Evolutionary conservation across 2,888 invertebrate genomes (phyloP).

Genomic region (Cephus pygmeus): DNA sequence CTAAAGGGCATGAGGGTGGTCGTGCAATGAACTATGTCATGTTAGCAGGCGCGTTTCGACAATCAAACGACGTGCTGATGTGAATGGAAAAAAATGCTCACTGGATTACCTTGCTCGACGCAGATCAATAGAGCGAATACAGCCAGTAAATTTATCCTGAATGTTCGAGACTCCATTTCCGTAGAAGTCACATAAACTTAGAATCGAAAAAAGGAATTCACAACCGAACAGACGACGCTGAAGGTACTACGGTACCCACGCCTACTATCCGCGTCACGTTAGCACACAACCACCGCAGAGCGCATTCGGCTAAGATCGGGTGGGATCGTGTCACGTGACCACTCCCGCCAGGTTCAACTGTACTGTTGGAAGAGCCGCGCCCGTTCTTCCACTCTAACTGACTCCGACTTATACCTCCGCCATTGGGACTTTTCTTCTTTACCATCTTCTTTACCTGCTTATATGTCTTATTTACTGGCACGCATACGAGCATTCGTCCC

Average conservation of each 20-base stretch:
- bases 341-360: conserved; percentile 38
- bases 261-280: background rate
- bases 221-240: background rate
- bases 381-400: conserved; percentile 67
- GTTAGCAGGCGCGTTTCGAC: background rate
- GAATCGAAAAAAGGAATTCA: background rate
- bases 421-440: background rate
- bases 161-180: background rate
- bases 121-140: background rate
- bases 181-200: background rate
- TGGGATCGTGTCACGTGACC: conserved; percentile 33
- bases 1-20: background rate
- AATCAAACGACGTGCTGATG: background rate
- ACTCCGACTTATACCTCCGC: conserved; percentile 52
- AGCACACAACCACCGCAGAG: background rate
- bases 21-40: background rate
- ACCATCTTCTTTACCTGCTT: background rate
- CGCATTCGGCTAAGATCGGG: background rate
- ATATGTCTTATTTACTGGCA: background rate
- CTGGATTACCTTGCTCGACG: background rate
- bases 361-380: conserved; percentile 47
- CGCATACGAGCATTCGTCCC: background rate
- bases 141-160: background rate
- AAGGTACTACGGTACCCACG: background rate
- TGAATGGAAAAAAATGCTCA: background rate